These are phyloP conservation scores for Mirza zaza DNA, from an alignment of 2,113 vertebrate genomes.

Conservation along the genomic window DNA sequence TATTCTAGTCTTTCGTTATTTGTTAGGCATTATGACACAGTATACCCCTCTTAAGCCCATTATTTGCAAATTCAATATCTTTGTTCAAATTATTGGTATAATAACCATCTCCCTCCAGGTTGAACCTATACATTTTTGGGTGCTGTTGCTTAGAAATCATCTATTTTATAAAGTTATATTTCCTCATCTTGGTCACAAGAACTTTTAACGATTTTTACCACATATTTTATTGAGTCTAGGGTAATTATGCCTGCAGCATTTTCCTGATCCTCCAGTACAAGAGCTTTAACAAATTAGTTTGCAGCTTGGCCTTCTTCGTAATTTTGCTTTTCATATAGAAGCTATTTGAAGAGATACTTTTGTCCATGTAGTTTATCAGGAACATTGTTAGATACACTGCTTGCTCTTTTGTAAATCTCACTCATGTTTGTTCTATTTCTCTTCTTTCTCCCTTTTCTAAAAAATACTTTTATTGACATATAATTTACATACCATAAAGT, in stretches of 20 bases:
- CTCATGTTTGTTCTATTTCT: not conserved
- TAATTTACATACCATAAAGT: conserved; percentile 2
- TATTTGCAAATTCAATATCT: not conserved
- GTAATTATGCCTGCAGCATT: not conserved
- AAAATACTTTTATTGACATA: not conserved
- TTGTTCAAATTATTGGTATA: not conserved
- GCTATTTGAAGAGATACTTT: conserved; percentile 21
- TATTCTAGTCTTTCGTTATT: conserved; percentile 14
- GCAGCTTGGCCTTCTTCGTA: not conserved
- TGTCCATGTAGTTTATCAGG: conserved; percentile 10
- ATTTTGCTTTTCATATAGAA: conserved; percentile 42
- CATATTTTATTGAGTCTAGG: conserved; percentile 10
- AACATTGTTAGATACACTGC: not conserved
- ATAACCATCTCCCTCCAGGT: not conserved
- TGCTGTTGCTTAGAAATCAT: not conserved
- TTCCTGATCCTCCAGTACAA: not conserved
- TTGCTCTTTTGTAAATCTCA: not conserved
- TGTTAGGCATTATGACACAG: not conserved
- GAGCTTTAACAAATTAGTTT: conserved; percentile 19
- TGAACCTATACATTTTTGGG: not conserved
- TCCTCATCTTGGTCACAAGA: conserved; percentile 1
- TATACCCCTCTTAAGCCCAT: not conserved
- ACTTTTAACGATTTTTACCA: conserved; percentile 2
- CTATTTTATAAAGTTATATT: conserved; percentile 19
- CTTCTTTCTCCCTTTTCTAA: not conserved